Evolutionary conservation across 2,888 invertebrate genomes (phyloP), one percentile per base, ranked within the genome.

Genomic region (Protophormia terraenovae): DNA sequence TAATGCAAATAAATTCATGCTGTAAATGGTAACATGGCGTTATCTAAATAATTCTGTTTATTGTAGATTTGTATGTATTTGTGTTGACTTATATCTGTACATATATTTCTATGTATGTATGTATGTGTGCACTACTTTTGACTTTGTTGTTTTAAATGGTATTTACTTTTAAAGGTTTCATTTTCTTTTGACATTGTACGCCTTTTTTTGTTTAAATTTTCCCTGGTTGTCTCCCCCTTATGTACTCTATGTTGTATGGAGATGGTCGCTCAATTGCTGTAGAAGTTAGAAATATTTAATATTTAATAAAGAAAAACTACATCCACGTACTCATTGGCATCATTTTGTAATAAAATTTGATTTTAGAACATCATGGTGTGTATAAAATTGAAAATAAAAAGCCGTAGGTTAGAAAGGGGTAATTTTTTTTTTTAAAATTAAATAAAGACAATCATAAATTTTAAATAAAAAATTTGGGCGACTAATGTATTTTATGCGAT

Each of bases 101-200:
- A 3, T 38, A 10, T 24, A 16, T 62, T 19, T 60, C 0, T 32
- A 5, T 27, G 62, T 38, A 3, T 16, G 14, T 16, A 2, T 41
- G 45, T 73, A 7, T 6, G 3, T 35, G 32, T 47, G n/a, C n/a
- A 16, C 4, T 19, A 29, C 50, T 27, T 53, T 47, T 27, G 22
- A 38, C 58, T 58, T 67, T 47, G 7, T 71, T 16, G 38, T 22
- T 55, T 24, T 14, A 35, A n/a, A 27, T 73, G 35, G 12, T 47
- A 35, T 47, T 78, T 60, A 38, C 14, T 47, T 60, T 60, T 5
- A 50, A 62, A 53, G 38, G 35, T 71, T 62, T 78, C 60, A 60
- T 38, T 71, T 72, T 72, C 64, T 45, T 79, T 62, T 55, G 53
- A 64, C 64, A 72, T 64, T 64, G 79, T 24, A 64, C 24, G 35